Evolutionary conservation across 2,888 invertebrate genomes (phyloP), one percentile per base, ranked within the genome.

Genomic region (Odiellus spinosus): DNA sequence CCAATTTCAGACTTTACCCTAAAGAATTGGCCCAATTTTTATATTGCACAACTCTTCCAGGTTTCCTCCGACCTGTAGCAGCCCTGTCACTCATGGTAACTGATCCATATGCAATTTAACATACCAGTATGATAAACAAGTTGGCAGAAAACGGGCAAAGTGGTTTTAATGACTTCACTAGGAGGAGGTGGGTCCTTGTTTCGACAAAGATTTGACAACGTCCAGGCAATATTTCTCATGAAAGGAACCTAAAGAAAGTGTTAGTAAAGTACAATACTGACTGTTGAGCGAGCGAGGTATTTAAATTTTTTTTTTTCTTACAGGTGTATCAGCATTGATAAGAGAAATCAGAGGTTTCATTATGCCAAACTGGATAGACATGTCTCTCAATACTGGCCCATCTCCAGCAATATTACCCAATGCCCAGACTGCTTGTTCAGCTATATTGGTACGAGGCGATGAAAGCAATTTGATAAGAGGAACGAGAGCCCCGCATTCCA

Each of bases 401-500:
- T 36, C 38, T 15, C 38, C 38, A 8, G 17, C 38, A 36, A 36
- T 36, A 12, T 36, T 36, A 15, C 38, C 38, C 17, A 36, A 2
- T 5, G 38, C 38, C 38, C 38, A 36, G 5, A 36, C 38, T 15
- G 38, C 38, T 12, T 36, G 38, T 12, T 36, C 38, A 12, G 15
- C 14, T 10, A 36, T 17, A 12, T 36, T 36, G 6, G 5, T 14
- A 36, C 12, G 38, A n/a, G 38, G 38, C 12, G 38, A 36, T 17
- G 14, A 15, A 8, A 36, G 12, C 6, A 36, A n/a, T 36, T 12
- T 17, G 8, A 36, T 15, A 8, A 36, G 12, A 10, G 17, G 17
- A 10, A 8, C 8, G 12, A 36, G 15, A 8, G 38, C 38, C 5
- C 38, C 38, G 34, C 78, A 76, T 63, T 80, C 71, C 3, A 95